These are phyloP conservation scores for Xestia ashworthii DNA, from an alignment of 2,888 invertebrate genomes.

Conservation along the genomic window DNA sequence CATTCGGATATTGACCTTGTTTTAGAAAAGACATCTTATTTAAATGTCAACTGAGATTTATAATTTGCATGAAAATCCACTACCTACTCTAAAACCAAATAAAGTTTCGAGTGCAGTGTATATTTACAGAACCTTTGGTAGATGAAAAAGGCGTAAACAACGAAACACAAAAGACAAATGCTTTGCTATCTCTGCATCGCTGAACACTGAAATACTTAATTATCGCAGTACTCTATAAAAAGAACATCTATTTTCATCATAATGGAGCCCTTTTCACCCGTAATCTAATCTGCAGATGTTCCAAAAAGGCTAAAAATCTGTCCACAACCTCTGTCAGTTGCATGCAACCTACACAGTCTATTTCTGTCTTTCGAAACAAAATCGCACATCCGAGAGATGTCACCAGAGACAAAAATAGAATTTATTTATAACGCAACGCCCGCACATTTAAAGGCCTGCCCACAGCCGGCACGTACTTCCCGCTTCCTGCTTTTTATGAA, in stretches of 20 bases:
- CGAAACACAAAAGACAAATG: conserved; percentile 30
- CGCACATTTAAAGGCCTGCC: conserved; percentile 78
- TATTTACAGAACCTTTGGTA: neutral
- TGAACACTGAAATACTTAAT: conserved; percentile 37
- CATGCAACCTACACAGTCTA: conserved; percentile 37
- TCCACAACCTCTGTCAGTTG: conserved; percentile 35
- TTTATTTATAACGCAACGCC: conserved; percentile 61
- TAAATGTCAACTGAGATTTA: conserved; percentile 20
- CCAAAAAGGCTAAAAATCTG: conserved; percentile 42
- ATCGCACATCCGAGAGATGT: conserved; percentile 47
- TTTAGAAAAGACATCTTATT: conserved; percentile 22
- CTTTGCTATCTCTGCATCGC: conserved; percentile 17
- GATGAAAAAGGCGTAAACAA: neutral
- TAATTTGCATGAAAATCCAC: conserved; percentile 16
- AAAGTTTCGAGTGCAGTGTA: conserved; percentile 7
- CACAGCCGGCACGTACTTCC: conserved; percentile 83
- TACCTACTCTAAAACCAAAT: neutral
- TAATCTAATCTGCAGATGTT: conserved; percentile 42
- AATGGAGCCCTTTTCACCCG: conserved; percentile 7
- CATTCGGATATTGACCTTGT: conserved; percentile 15
- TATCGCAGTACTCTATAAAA: conserved; percentile 21
- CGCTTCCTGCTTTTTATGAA: conserved; percentile 83
- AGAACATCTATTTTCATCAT: conserved; percentile 20
- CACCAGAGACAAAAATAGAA: conserved; percentile 63
- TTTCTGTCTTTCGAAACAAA: conserved; percentile 39